Conservation (phyloP, 1,140 invertebrate genomes). For the Nasonia vitripennis region DNA sequence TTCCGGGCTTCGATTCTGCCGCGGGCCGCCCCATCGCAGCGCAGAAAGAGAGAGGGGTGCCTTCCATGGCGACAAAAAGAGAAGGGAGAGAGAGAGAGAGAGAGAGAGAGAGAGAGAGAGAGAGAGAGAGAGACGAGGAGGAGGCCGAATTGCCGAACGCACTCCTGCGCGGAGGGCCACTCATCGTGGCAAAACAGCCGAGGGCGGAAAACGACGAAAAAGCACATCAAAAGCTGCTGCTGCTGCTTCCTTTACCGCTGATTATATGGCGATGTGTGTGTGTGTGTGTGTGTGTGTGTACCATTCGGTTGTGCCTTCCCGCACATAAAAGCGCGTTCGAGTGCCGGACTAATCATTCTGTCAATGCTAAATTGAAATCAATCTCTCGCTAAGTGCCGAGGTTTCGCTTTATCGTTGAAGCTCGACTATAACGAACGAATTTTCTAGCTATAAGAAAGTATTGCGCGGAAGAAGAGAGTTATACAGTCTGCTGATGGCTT, state of each 20-base stretch:
- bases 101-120: too few relatives aligned
- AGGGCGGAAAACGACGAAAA: conserved; percentile 2
- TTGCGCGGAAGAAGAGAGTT: background rate
- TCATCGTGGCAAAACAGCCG: conserved; percentile 30
- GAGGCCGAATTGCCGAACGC: background rate
- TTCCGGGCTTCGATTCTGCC: conserved; percentile 7
- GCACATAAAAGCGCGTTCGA: background rate
- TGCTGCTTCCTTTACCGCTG: background rate
- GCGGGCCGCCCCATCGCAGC: conserved; percentile 1
- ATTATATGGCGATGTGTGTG: conserved; percentile 19
- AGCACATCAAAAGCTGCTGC: conserved; percentile 39
- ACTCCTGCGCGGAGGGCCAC: background rate
- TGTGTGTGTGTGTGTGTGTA: background rate
- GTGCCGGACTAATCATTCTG: background rate
- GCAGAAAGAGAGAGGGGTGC: background rate
- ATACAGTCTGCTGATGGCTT: background rate
- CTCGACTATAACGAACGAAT: too few relatives aligned
- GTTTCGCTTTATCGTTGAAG: too few relatives aligned
- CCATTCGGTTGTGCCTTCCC: background rate
- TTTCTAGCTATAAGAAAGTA: background rate
- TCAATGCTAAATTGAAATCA: conserved; percentile 25
- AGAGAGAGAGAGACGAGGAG: conserved; percentile 9
- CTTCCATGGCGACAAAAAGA: background rate
- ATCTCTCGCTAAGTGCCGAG: conserved; percentile 1
- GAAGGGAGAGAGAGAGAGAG: conserved; percentile 2